Base-by-base conservation (phyloP, 2,888 invertebrate genomes). In the Leucophenga maculata region DNA sequence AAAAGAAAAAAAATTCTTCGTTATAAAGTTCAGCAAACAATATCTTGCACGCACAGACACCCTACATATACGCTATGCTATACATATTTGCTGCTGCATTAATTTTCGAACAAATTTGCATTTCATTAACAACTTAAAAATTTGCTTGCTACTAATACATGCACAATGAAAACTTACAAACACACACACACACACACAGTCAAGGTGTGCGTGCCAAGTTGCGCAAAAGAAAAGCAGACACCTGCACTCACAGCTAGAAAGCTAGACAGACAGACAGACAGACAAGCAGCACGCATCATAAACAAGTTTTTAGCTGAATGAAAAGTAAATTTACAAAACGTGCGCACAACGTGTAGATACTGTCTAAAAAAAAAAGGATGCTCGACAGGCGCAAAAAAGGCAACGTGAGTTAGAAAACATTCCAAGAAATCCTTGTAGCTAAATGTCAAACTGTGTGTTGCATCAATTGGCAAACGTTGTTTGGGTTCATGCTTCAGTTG, bases 311-410 rank as follows among this genome's bases (percentile, higher is more conserved):
- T 72, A 75, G 74, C 74, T 72, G 73, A 75, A 78, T 78, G 75
- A 74, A 77, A 78, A 77, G 78, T 71, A 80, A 78, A 78, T 80
- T 77, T 74, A 76, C 77, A 80, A 74, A 78, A 78, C 74, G 78
- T 78, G 77, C 74, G 65, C 70, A 11, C 52, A 69, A 69, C 69
- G 70, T 70, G 62, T 32, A 55, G 20, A 18, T 11, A 20, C 32
- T 16, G 13, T 13, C 32, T 9, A 50, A 32, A 20, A 44, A 54
- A 39, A 20, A 13, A 50, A 39, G 31, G 22, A 31, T 44, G 60
- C 46, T 74, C 68, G 68, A 71, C 69, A 67, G 67, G 68, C 59
- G 20, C 16, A 66, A 74, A 74, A 69, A 69, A 68, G 65, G 67
- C 64, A 50, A 72, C 59, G 46, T 48, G n/a, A 67, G 52, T 18